phyloP scores from a whole-genome alignment of 2,797 vertebrate genomes.

The Pangasius sanitwongsei region DNA sequence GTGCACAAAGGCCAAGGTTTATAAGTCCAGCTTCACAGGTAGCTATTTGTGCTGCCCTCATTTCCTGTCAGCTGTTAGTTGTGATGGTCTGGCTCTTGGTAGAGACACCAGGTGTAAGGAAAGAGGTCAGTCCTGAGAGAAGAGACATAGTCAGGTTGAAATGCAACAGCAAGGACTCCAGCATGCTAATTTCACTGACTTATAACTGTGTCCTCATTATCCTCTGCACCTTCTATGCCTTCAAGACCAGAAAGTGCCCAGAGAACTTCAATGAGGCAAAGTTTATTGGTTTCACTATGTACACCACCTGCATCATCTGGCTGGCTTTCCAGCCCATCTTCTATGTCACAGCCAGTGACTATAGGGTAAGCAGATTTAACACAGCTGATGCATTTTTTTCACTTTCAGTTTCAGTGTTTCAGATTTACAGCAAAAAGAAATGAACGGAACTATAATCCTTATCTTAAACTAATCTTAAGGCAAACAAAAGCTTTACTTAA shows the following conservation, averaged over 20 bases:
- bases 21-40: slow-evolving; percentile 96
- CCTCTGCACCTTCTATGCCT: slow-evolving; percentile 97
- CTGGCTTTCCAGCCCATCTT: slow-evolving; percentile 98
- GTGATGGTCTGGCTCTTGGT: slow-evolving; percentile 91
- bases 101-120: slow-evolving; percentile 90
- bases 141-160: slow-evolving; percentile 93
- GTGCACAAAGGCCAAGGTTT: slow-evolving; percentile 90
- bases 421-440: neutral
- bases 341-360: slow-evolving; percentile 97
- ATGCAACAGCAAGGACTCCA: slow-evolving; percentile 93
- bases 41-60: slow-evolving; percentile 91
- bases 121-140: slow-evolving; percentile 89
- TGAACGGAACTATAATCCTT: neutral
- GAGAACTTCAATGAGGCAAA: slow-evolving; percentile 99
- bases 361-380: slow-evolving; percentile 81
- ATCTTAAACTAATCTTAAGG: neutral
- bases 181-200: slow-evolving; percentile 94
- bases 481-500: neutral
- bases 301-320: slow-evolving; percentile 99
- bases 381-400: neutral
- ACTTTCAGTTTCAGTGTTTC: too few species aligned
- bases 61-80: slow-evolving; percentile 94
- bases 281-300: slow-evolving; percentile 99
- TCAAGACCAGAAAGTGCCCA: slow-evolving; percentile 98
- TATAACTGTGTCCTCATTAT: slow-evolving; percentile 96